Evolutionary conservation across 2,888 invertebrate genomes (phyloP).

Genomic region (Vesta saturnalis): DNA sequence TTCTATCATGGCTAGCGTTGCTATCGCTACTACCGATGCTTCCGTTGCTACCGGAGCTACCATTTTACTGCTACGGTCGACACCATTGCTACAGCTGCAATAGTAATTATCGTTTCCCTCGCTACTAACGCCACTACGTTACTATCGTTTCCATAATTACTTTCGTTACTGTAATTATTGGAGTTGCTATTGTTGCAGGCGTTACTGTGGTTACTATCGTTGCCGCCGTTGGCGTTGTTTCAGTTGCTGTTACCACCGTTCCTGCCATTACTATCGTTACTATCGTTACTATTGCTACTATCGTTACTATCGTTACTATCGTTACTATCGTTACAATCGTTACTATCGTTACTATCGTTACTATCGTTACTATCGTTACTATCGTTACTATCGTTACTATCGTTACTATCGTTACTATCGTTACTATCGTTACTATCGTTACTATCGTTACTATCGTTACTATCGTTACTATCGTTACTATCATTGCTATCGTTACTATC

Average conservation of each 20-base stretch:
- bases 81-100: neutral
- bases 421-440: neutral
- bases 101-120: neutral
- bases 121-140: neutral
- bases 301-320: neutral
- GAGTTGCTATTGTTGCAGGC: neutral
- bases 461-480: neutral
- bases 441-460: neutral
- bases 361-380: too few relatives aligned
- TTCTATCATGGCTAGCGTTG: neutral
- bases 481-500: neutral
- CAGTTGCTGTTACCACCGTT: neutral
- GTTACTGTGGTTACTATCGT: neutral
- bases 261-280: neutral
- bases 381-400: too few relatives aligned
- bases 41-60: neutral
- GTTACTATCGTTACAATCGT: neutral
- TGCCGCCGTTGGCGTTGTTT: neutral
- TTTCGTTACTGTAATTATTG: neutral
- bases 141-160: neutral
- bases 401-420: neutral
- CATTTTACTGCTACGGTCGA: neutral
- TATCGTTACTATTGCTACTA: neutral
- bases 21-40: neutral
- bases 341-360: neutral